A percentile compares a stretch with the other conserved stretches of the same genome.
phyloP scores from a whole-genome alignment of 2,797 vertebrate species.

The Xenops minutus region DNA sequence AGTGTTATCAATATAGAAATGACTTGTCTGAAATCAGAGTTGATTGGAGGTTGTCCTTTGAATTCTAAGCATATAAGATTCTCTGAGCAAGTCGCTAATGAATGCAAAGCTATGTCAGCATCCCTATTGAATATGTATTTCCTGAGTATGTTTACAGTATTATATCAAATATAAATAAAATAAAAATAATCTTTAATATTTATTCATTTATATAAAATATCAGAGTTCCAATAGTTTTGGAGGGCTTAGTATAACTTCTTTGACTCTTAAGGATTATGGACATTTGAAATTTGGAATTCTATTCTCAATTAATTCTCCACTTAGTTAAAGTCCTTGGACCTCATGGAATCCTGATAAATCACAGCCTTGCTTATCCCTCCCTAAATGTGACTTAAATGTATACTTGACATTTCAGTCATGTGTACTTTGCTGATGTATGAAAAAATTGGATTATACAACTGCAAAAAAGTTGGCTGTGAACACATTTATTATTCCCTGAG shows the following conservation, averaged over 20 bases:
- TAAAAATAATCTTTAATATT: background rate
- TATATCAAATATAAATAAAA: background rate
- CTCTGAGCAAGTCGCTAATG: background rate
- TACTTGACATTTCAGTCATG: constrained; percentile 23
- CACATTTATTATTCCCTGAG: background rate
- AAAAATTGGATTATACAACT: constrained; percentile 3
- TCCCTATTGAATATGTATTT: background rate
- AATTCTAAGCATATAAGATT: background rate
- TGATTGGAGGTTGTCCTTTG: background rate
- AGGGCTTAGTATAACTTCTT: background rate
- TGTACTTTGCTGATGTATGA: constrained; percentile 18
- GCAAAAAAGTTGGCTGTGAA: constrained; percentile 1
- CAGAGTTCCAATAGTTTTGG: background rate
- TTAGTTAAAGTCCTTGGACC: background rate
- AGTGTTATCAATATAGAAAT: background rate
- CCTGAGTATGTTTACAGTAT: background rate
- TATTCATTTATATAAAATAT: background rate
- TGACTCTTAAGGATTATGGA: background rate
- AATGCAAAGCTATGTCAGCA: background rate
- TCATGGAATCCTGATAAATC: background rate
- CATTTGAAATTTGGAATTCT: background rate
- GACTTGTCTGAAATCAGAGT: background rate
- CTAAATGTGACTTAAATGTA: background rate
- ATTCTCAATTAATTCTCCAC: background rate
- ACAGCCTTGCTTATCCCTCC: background rate